Percentiles rank a stretch among this genome's conserved stretches.
Evolutionary conservation across 2,113 vertebrate genomes (phyloP).

Genomic region (Neogale vison): DNA sequence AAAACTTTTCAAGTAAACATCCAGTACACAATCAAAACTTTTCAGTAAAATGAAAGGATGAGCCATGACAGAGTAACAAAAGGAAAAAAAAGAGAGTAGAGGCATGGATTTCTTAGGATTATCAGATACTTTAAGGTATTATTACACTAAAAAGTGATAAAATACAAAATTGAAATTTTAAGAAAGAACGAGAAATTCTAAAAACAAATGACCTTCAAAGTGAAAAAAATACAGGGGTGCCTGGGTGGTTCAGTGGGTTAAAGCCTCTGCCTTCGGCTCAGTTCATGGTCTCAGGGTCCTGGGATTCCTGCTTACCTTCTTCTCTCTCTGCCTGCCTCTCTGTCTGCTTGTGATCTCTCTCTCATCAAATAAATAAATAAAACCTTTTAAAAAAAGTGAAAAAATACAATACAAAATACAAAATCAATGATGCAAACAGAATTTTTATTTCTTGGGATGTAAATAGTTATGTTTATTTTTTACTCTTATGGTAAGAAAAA

Average conservation of each 20-base stretch:
- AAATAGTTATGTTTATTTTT: neutral
- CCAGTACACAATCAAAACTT: neutral
- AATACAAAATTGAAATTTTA: neutral
- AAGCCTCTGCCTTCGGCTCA: too few relatives aligned
- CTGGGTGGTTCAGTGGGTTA: too few relatives aligned
- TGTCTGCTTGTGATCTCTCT: too few relatives aligned
- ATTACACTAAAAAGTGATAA: neutral
- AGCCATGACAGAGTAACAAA: neutral
- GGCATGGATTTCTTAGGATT: neutral
- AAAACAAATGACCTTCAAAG: neutral
- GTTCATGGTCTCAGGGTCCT: too few relatives aligned
- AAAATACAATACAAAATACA: neutral
- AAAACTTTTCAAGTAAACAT: neutral
- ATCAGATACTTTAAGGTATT: neutral
- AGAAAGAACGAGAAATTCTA: neutral
- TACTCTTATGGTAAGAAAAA: neutral
- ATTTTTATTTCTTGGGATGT: neutral
- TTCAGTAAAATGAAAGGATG: neutral
- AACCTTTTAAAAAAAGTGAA: neutral
- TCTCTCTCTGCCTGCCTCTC: too few relatives aligned
- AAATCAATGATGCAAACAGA: neutral
- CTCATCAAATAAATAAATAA: too few relatives aligned
- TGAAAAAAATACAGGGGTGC: neutral
- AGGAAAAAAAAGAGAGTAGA: neutral
- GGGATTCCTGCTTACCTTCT: too few relatives aligned